Evolutionary conservation across 2,797 vertebrate species (phyloP).

Genomic region (Oreochromis grahami): DNA sequence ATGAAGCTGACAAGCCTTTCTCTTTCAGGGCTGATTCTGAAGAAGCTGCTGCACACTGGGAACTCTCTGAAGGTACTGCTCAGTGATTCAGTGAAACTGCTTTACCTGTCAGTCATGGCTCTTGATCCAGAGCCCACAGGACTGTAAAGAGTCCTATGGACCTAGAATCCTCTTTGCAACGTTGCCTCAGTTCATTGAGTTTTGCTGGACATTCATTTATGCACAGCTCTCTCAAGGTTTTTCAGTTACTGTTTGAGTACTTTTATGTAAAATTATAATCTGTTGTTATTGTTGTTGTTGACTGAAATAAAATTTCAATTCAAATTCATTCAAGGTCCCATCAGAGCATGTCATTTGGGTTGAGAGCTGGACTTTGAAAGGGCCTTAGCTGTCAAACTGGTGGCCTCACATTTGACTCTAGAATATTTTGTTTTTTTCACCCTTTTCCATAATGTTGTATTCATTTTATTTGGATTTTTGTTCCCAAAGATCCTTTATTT

Average conservation of each 20-base stretch:
- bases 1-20: conserved; percentile 14
- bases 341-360: accelerated
- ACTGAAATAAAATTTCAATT: too few species aligned
- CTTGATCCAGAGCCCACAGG: not conserved
- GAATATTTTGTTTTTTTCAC: not conserved
- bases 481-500: accelerated
- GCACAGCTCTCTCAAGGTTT: not conserved
- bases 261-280: too few species aligned
- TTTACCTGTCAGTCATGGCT: not conserved
- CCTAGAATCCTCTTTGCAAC: not conserved
- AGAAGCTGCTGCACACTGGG: conserved; percentile 97
- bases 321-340: too few species aligned
- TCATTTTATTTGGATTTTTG: not conserved
- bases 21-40: conserved; percentile 90
- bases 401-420: not conserved
- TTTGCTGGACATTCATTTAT: not conserved
- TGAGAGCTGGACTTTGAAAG: not conserved
- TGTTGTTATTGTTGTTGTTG: too few species aligned
- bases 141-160: not conserved
- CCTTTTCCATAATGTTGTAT: not conserved
- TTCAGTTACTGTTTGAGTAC: too few species aligned
- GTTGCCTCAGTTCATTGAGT: not conserved
- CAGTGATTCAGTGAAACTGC: not conserved
- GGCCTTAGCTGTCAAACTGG: not conserved
- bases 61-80: conserved; percentile 94